Base-by-base conservation (phyloP, 1,140 invertebrate species). In the Sitophilus oryzae region DNA sequence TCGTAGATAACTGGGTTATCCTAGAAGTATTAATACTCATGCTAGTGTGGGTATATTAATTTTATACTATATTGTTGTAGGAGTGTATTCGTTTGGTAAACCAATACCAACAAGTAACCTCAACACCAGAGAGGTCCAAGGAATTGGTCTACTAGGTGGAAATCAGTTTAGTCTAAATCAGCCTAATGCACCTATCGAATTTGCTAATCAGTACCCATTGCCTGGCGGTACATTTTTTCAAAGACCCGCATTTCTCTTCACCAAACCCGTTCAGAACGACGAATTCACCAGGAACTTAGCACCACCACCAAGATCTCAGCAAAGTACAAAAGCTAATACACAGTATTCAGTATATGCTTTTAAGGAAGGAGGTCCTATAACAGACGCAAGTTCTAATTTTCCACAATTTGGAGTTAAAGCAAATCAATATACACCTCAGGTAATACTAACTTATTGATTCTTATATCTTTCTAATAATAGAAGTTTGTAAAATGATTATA, bases 281-380 rank as follows among this genome's bases (percentile, higher is more conserved):
- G 66, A 69, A 14, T 70, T 58, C 36, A 62, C 59, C 9, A 66
- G 65, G 52, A 66, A 68, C 54, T 55, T 68, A 16, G 59, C 65
- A 35, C 64, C 67, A 6, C 63, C 61, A 11, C 63, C 66, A 40
- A 60, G 58, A 15, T 50, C 59, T 14, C 46, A 55, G 53, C 38
- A 54, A 23, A 66, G 65, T 36, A 57, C 22, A 8, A 61, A 56
- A 20, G n/a, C 18, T 4, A 50, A 61, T 25, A 49, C 52, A 4
- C 30, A 56, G 20, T 38, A 52, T 34, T 56, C 53, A 1, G 36
- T 56, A 19, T 56, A 56, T 46, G 45, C 53, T 1, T 56, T 56
- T 25, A 56, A 49, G 36, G 53, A 57, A 23, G 47, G 54, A n/a
- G 25, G 25, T 30, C 44, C 49, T 2, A 15, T 25, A 11, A 44